phyloP scores from a whole-genome alignment of 1,140 invertebrate genomes.

The Drosophila nigromelanica region DNA sequence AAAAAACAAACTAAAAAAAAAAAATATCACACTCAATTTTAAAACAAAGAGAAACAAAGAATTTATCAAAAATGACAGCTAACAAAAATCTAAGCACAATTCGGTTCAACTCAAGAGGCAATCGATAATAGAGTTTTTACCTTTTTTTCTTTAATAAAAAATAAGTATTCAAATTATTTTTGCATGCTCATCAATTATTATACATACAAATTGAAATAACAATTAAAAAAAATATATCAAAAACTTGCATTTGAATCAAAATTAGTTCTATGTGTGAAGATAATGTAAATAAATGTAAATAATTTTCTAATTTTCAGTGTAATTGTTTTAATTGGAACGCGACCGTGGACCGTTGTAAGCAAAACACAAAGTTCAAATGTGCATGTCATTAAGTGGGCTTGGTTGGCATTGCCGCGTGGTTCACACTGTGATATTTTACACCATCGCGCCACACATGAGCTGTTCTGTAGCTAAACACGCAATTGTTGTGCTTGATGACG shows the following conservation, averaged over 20 bases:
- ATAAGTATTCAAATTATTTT: background rate
- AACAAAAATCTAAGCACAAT: slow-evolving; percentile 31
- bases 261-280: background rate
- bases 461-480: background rate
- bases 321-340: slow-evolving; percentile 1
- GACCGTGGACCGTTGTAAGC: background rate
- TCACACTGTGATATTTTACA: slow-evolving; percentile 7
- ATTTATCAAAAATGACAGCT: slow-evolving; percentile 23
- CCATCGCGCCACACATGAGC: slow-evolving; percentile 10
- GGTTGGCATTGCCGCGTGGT: slow-evolving; percentile 16
- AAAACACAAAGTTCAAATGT: background rate
- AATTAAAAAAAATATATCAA: background rate
- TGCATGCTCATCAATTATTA: background rate
- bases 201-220: background rate
- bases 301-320: background rate
- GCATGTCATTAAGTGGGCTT: slow-evolving; percentile 5
- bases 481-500: slow-evolving; percentile 1
- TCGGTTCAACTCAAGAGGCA: slow-evolving; percentile 43
- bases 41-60: slow-evolving; percentile 41
- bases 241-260: background rate
- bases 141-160: background rate
- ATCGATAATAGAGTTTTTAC: slow-evolving; percentile 55
- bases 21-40: background rate
- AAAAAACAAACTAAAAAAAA: background rate
- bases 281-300: background rate